Conservation (phyloP, 1,140 invertebrate genomes). For the Doryteuthis pealeii region DNA sequence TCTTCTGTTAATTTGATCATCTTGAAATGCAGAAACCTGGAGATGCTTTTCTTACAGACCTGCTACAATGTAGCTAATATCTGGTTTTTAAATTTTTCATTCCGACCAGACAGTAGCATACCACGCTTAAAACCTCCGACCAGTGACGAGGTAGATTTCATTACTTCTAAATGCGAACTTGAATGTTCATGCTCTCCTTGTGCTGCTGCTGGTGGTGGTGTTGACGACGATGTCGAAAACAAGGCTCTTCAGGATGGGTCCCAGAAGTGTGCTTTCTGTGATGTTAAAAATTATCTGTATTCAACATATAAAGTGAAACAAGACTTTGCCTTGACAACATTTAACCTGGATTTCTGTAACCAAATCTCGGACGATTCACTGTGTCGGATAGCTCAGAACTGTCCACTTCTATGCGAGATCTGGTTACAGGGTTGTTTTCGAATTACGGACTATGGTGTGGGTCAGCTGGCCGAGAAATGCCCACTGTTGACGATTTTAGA, state of each 20-base stretch:
- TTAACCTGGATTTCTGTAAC: background rate
- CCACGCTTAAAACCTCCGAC: background rate
- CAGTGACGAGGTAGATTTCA: background rate
- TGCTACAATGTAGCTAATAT: background rate
- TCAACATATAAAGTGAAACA: background rate
- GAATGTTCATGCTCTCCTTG: background rate
- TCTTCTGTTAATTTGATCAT: background rate
- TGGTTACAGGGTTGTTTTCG: conserved; percentile 12
- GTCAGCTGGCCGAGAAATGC: conserved; percentile 18
- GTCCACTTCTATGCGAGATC: background rate
- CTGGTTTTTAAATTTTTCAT: background rate
- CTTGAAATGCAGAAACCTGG: background rate
- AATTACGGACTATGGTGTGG: conserved; percentile 26
- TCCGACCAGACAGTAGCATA: too few species aligned
- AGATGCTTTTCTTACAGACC: background rate
- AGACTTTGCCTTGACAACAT: background rate
- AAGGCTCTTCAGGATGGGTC: background rate
- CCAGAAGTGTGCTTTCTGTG: background rate
- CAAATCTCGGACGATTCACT: background rate
- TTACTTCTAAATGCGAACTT: background rate
- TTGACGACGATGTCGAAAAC: background rate
- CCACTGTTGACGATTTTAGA: conserved; percentile 15
- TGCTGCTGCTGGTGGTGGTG: background rate
- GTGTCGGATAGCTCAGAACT: background rate
- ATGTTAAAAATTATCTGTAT: too few species aligned